Evolutionary conservation across 1,140 invertebrate species (phyloP).

Genomic region (Drosophila teissieri): DNA sequence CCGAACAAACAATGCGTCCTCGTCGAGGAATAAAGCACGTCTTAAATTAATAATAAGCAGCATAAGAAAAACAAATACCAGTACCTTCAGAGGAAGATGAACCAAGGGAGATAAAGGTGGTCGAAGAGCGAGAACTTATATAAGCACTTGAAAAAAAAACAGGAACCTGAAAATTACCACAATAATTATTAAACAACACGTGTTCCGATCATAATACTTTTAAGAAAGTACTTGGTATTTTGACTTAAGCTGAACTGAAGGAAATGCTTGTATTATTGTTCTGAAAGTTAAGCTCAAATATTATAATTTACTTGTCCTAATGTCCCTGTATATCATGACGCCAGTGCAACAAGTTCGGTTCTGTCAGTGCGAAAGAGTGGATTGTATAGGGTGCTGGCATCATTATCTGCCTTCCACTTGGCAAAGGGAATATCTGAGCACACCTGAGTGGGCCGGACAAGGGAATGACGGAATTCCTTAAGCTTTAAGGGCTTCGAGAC

Average conservation of each 20-base stretch:
- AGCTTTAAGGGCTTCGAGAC: conserved; percentile 36
- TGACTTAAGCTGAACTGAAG: background rate
- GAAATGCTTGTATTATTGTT: background rate
- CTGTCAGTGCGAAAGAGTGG: conserved; percentile 1
- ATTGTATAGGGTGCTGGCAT: conserved; percentile 12
- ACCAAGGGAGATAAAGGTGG: conserved; percentile 51
- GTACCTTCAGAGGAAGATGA: conserved; percentile 21
- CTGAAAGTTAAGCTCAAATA: no score
- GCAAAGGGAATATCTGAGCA: conserved; percentile 40
- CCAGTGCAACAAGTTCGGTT: conserved; percentile 1
- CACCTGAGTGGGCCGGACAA: conserved; percentile 34
- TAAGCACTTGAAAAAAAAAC: conserved; percentile 2
- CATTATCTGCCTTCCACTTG: conserved; percentile 32
- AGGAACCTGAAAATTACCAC: background rate
- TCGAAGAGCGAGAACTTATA: conserved; percentile 28
- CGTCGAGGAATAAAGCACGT: conserved; percentile 64
- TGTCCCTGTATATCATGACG: no score
- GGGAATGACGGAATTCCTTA: conserved; percentile 23
- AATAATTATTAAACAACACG: background rate
- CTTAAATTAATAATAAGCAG: conserved; percentile 81
- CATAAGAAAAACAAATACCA: conserved; percentile 80
- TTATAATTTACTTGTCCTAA: no score
- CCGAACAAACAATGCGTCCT: conserved; percentile 63
- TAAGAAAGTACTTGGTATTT: background rate
- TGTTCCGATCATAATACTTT: background rate